Percentiles rank a stretch among this genome's conserved stretches.
Conservation (phyloP, 2,113 vertebrate genomes). For the Oryctolagus cuniculus region mOryCun1.1 NC_091433.1:66091001-66091500, state of each 20-base stretch:
- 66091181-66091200: not conserved
- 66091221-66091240: not conserved
- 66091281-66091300: accelerated
- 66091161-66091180: accelerated
- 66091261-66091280: not conserved
- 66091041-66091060: accelerated
- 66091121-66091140: not conserved
- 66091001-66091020: not conserved
- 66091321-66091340: not conserved
- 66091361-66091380: not conserved
- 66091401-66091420: not conserved
- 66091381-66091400: not conserved
- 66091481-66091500: too few relatives aligned
- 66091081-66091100: not conserved
- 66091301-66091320: not conserved
- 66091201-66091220: not conserved
- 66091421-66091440: not conserved
- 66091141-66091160: not conserved
- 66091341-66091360: too few relatives aligned
- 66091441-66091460: not conserved
- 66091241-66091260: not conserved
- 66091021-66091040: not conserved
- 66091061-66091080: not conserved
- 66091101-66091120: not conserved
- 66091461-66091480: not conserved